A percentile compares a stretch with the other conserved stretches of the same genome.
Conservation (phyloP, 2,113 vertebrate species). For the Gorsachius goisagi region DNA sequence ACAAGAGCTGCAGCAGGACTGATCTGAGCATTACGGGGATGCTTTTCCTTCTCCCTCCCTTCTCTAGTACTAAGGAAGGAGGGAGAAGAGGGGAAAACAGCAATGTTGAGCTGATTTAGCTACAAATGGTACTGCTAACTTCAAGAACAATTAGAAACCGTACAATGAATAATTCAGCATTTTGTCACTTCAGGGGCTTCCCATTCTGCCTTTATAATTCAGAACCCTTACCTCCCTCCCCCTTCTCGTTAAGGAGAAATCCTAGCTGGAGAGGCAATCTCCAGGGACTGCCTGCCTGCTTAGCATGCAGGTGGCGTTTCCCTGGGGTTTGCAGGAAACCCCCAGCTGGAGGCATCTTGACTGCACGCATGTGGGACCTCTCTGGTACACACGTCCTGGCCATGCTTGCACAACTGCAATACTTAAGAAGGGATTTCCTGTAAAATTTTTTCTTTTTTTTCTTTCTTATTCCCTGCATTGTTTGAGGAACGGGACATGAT, state of each 20-base stretch:
- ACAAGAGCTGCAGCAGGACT: background rate
- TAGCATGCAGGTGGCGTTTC: conserved; percentile 56
- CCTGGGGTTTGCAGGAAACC: conserved; percentile 37
- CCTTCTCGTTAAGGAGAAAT: background rate
- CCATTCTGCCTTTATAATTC: conserved; percentile 40
- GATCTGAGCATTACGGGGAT: background rate
- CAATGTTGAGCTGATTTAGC: background rate
- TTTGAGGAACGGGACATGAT: background rate
- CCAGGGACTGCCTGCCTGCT: conserved; percentile 46
- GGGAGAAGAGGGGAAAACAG: background rate
- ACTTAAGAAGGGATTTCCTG: conserved; percentile 40
- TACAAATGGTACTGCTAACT: background rate
- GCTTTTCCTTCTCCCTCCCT: background rate
- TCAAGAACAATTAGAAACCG: conserved; percentile 57
- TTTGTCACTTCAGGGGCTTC: conserved; percentile 77
- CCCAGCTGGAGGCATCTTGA: background rate
- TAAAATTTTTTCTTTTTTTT: background rate
- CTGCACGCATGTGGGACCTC: background rate
- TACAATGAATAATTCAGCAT: conserved; percentile 80
- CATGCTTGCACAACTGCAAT: rapidly evolving
- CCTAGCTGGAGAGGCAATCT: background rate
- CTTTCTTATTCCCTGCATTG: background rate
- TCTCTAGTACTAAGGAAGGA: background rate
- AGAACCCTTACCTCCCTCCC: background rate
- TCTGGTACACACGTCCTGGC: rapidly evolving